phyloP scores from a whole-genome alignment of 2,888 invertebrate genomes.

The Pollenia angustigena region DNA sequence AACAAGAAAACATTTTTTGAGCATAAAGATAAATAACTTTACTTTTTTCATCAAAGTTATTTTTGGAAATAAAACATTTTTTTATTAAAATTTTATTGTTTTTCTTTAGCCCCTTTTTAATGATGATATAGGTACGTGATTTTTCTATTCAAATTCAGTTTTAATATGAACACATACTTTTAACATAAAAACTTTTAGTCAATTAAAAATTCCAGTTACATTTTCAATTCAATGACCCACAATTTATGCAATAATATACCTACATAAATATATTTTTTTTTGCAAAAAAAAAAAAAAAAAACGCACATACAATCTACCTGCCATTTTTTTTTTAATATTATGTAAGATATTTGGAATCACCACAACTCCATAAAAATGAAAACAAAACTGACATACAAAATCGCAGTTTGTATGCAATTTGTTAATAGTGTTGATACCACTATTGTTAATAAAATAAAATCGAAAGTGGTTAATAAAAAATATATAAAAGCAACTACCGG shows the following conservation, averaged over 20 bases:
- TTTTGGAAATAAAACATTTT: too few species aligned
- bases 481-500: slow-evolving; percentile 40
- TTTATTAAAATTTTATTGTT: neutral
- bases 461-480: slow-evolving; percentile 60
- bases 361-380: slow-evolving; percentile 47
- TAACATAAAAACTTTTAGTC: slow-evolving; percentile 18
- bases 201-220: slow-evolving; percentile 62
- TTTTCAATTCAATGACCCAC: slow-evolving; percentile 64
- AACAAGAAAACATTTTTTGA: too few species aligned
- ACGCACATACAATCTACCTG: slow-evolving; percentile 4
- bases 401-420: slow-evolving; percentile 63
- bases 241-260: slow-evolving; percentile 50
- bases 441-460: slow-evolving; percentile 56
- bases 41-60: too few species aligned
- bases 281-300: slow-evolving; percentile 55
- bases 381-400: slow-evolving; percentile 43
- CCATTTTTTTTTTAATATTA: slow-evolving; percentile 43
- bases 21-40: too few species aligned
- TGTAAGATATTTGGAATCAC: slow-evolving; percentile 64
- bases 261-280: neutral
- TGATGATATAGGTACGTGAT: neutral
- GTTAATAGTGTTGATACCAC: slow-evolving; percentile 41
- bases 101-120: neutral
- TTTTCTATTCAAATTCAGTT: slow-evolving; percentile 18
- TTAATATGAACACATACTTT: slow-evolving; percentile 7